Evolutionary conservation across 2,888 invertebrate genomes (phyloP).

Genomic region (Eudasyphora cyanicolor): DNA sequence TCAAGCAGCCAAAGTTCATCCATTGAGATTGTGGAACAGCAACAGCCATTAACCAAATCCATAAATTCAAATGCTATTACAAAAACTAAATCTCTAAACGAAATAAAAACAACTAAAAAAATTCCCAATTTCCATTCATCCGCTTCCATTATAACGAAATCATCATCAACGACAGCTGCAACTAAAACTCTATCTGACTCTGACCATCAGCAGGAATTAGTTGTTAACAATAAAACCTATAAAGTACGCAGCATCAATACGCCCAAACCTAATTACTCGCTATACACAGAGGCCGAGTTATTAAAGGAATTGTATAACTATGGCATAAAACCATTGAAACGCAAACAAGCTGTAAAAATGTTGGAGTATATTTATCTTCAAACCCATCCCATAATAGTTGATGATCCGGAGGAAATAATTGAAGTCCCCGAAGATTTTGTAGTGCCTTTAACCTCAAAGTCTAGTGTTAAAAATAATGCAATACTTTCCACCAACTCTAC

Average conservation of each 20-base stretch:
- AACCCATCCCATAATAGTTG: constrained; percentile 83
- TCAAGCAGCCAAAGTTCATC: not conserved
- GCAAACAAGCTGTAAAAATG: constrained; percentile 84
- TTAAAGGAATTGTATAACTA: constrained; percentile 83
- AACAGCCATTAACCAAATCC: not conserved
- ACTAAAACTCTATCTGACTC: constrained; percentile 49
- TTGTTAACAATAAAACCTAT: constrained; percentile 74
- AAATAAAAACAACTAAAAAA: no score
- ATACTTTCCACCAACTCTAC: no score
- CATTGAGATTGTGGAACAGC: not conserved
- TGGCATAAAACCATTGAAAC: constrained; percentile 85
- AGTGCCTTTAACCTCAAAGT: constrained; percentile 39
- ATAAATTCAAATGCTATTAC: no score
- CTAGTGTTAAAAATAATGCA: not conserved
- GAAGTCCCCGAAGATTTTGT: not conserved
- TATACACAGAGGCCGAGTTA: constrained; percentile 82
- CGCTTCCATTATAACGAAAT: not conserved
- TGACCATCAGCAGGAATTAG: constrained; percentile 70
- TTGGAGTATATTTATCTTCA: constrained; percentile 85
- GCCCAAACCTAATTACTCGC: constrained; percentile 82
- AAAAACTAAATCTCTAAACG: not conserved
- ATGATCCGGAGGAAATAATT: constrained; percentile 25
- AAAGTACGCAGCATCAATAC: constrained; percentile 79
- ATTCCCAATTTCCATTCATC: not conserved
- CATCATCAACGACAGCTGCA: no score